Percentiles rank a stretch among this genome's conserved stretches.
Evolutionary conservation across 1,140 invertebrate genomes (phyloP).

Genomic region (Proctacanthus coquilletti): DNA sequence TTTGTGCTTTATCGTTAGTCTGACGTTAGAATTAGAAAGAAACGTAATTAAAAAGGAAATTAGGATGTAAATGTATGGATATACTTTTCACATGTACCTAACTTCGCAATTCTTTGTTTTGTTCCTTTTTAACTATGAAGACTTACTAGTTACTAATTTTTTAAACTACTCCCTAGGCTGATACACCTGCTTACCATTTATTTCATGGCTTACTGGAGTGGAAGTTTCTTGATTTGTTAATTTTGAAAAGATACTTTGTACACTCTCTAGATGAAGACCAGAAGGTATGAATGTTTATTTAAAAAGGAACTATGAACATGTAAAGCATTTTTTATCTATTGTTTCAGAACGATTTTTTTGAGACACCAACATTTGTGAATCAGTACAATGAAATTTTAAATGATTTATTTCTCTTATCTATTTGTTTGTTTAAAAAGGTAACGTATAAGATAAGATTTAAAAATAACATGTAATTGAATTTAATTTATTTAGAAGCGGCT

Average conservation of each 20-base stretch:
- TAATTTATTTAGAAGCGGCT: constrained; percentile 8
- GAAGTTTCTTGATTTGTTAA: constrained; percentile 19
- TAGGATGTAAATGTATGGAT: too few relatives aligned
- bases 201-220: constrained; percentile 25
- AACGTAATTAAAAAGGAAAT: too few relatives aligned
- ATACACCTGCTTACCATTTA: constrained; percentile 19
- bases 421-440: constrained; percentile 5
- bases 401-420: constrained; percentile 4
- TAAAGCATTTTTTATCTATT: too few relatives aligned
- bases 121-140: too few relatives aligned
- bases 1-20: too few relatives aligned
- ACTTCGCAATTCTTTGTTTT: too few relatives aligned
- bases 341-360: not conserved
- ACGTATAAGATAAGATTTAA: constrained; percentile 1
- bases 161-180: not conserved
- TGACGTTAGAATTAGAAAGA: too few relatives aligned
- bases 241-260: constrained; percentile 9
- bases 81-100: too few relatives aligned
- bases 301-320: too few relatives aligned
- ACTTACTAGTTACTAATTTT: too few relatives aligned
- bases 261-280: not conserved
- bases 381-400: not conserved
- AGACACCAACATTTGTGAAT: not conserved
- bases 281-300: too few relatives aligned
- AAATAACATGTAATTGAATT: not conserved